Base-by-base conservation (phyloP, 2,113 vertebrate species). In the Centrocercus urophasianus region DNA sequence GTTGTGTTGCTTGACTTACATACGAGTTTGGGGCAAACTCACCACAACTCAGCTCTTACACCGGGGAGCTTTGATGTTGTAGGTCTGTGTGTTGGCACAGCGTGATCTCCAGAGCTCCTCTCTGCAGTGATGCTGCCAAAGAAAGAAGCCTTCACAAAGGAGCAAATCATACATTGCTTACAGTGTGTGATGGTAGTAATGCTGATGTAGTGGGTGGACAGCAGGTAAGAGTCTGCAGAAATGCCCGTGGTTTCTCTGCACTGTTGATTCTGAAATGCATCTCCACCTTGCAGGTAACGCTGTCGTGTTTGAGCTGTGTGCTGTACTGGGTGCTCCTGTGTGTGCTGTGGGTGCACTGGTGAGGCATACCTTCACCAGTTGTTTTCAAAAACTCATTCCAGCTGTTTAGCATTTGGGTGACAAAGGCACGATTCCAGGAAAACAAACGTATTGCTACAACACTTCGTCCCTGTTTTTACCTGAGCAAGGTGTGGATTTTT, bases 201-300 rank as follows among this genome's bases (percentile, higher is more conserved):
- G 3, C 57, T 30, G 57, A 27, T 18, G 14, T 8, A 6, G 32
- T 3, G 69, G 61, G 75, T 83, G 30, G 82, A 2, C 54, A 24
- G 76, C 50, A 56, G 42, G 42, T 27, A 10, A 30, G 71, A 16
- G 6, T 48, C 8, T 18, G 63, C 20, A 19, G 1, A 30, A 2
- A 9, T 13, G 6, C 10, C 1, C 3, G 3, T 6, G 0, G 30
- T 32, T 34, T 4, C 30, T 25, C 25, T 1, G 3, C 5, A 1
- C 30, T 16, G 24, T 2, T 21, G 65, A 2, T 8, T 21, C 19
- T 43, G 50, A 30, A 71, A 9, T 13, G 56, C 4, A 4, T 13
- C 70, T 57, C 30, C 40, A 0, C 32, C 7, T 27, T 13, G 28
- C 2, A 4, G 64, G 30, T 3, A 18, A 4, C 20, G 3, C 47